Conservation (phyloP, 2,797 vertebrate genomes). For the Bufotes viridis region DNA sequence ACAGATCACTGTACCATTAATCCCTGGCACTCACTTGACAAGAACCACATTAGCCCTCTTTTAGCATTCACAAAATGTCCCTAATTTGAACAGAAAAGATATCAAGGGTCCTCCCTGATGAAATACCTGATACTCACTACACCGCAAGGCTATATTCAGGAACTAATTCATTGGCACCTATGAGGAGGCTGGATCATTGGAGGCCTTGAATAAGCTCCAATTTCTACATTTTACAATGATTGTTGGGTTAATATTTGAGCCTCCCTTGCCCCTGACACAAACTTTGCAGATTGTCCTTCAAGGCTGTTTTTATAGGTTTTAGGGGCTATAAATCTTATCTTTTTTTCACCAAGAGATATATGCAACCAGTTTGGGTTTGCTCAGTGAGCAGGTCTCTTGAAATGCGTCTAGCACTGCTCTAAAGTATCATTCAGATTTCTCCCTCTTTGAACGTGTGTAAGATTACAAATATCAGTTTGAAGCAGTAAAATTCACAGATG, state of each 20-base stretch:
- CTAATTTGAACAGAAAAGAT: slow-evolving; percentile 44
- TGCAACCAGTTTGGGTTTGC: slow-evolving; percentile 34
- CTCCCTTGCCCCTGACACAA: slow-evolving; percentile 45
- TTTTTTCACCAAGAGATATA: slow-evolving; percentile 34
- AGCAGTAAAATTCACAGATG: slow-evolving; percentile 55
- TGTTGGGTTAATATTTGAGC: slow-evolving; percentile 58
- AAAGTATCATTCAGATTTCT: slow-evolving; percentile 37
- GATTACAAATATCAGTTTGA: slow-evolving; percentile 53
- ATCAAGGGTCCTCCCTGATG: slow-evolving; percentile 28
- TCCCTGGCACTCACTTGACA: slow-evolving; percentile 50
- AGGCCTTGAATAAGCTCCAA: slow-evolving; percentile 31
- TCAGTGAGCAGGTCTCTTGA: slow-evolving; percentile 19
- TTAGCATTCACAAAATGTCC: slow-evolving; percentile 27
- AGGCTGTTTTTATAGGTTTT: slow-evolving; percentile 43
- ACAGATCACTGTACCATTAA: slow-evolving; percentile 63
- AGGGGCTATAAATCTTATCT: slow-evolving; percentile 56
- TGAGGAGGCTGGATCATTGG: background rate
- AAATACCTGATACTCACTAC: slow-evolving; percentile 27
- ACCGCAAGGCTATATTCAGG: background rate
- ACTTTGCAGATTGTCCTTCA: slow-evolving; percentile 37
- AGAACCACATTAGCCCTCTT: slow-evolving; percentile 43
- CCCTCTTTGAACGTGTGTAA: slow-evolving; percentile 53
- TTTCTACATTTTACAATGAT: slow-evolving; percentile 43
- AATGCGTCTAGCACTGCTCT: slow-evolving; percentile 21
- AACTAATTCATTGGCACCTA: background rate